A percentile compares a stretch with the other conserved stretches of the same genome.
Evolutionary conservation across 2,888 invertebrate genomes (phyloP).

Genomic region (Euplagia quadripunctaria): DNA sequence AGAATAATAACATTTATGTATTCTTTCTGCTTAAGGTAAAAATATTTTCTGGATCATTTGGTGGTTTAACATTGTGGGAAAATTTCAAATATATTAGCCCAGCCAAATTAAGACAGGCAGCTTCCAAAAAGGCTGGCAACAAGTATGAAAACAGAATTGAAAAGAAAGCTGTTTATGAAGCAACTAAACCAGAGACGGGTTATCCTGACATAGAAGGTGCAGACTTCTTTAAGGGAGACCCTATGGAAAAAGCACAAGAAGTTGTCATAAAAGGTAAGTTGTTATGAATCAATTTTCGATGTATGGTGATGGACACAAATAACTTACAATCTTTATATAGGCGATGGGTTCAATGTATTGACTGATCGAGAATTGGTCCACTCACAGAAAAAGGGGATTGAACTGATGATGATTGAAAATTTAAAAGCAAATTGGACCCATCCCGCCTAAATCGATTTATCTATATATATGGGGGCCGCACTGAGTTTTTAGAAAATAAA

Average conservation of each 20-base stretch:
- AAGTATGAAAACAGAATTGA: conserved; percentile 94
- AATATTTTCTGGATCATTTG: conserved; percentile 98
- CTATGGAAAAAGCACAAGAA: conserved; percentile 87
- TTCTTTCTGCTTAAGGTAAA: conserved; percentile 88
- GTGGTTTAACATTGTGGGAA: conserved; percentile 96
- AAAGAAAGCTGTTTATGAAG: conserved; percentile 92
- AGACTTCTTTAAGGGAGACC: conserved; percentile 91
- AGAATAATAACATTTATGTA: background rate
- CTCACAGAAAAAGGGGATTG: background rate
- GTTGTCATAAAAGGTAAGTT: conserved; percentile 76
- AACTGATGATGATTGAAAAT: too few relatives aligned
- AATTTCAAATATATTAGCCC: conserved; percentile 97
- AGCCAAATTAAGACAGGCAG: conserved; percentile 92
- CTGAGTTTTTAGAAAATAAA: too few relatives aligned
- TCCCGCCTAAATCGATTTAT: too few relatives aligned
- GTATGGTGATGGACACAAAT: background rate
- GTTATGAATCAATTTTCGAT: background rate
- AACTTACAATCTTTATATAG: background rate
- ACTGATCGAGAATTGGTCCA: too few relatives aligned
- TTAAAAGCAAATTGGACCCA: background rate
- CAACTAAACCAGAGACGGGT: conserved; percentile 90
- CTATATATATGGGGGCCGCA: too few relatives aligned
- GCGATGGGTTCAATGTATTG: background rate
- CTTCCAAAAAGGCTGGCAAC: conserved; percentile 89
- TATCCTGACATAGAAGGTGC: conserved; percentile 92